Percentiles rank a stretch among this genome's conserved stretches.
These are phyloP conservation scores for Pao palembangensis DNA, from an alignment of 2,113 vertebrate genomes.

Conservation along the genomic window DNA sequence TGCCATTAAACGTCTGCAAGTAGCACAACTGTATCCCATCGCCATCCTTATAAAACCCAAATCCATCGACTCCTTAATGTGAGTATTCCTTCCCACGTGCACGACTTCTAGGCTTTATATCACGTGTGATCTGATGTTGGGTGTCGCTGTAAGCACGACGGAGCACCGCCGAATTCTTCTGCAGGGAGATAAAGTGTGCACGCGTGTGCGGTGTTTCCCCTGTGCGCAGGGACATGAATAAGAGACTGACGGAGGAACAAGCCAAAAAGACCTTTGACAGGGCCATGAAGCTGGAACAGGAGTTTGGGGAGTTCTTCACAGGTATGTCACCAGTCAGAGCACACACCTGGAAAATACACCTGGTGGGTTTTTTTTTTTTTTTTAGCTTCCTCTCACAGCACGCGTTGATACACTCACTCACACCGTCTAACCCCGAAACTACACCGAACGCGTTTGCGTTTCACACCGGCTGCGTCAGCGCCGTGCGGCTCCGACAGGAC, in stretches of 20 bases:
- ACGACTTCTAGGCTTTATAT: background rate
- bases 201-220: background rate
- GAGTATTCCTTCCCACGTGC: slow-evolving; percentile 65
- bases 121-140: no score
- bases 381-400: background rate
- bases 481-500: no score
- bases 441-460: no score
- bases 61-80: slow-evolving; percentile 93
- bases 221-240: slow-evolving; percentile 90
- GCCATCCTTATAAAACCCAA: slow-evolving; percentile 98
- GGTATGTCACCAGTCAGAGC: slow-evolving; percentile 70
- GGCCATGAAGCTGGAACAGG: slow-evolving; percentile 95
- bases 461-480: no score
- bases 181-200: background rate
- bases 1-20: slow-evolving; percentile 96
- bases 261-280: slow-evolving; percentile 93
- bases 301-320: slow-evolving; percentile 99
- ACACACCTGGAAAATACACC: background rate
- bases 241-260: slow-evolving; percentile 95
- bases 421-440: no score
- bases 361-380: no score
- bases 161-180: background rate
- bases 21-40: slow-evolving; percentile 96
- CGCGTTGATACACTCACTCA: no score
- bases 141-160: no score